Evolutionary conservation across 2,113 vertebrate genomes (phyloP).

Genomic region (Peromyscus leucopus): DNA sequence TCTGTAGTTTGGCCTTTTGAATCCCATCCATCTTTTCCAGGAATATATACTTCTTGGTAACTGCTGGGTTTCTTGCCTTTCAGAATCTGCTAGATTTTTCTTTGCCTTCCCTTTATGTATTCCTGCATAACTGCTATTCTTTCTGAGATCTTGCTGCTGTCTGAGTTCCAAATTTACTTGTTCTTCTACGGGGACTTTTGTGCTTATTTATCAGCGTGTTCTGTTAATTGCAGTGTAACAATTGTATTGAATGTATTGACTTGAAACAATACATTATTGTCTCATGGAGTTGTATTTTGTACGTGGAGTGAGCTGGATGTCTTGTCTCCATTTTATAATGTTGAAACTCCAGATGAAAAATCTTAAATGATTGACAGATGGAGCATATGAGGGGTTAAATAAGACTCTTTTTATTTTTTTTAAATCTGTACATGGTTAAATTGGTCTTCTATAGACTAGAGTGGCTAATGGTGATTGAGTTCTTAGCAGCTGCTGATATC

Average conservation of each 20-base stretch:
- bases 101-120: not conserved
- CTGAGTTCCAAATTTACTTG: slow-evolving; percentile 24
- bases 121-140: not conserved
- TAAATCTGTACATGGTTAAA: not conserved
- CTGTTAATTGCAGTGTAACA: slow-evolving; percentile 10
- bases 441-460: not conserved
- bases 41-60: not conserved
- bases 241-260: not conserved
- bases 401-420: not conserved
- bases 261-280: slow-evolving; percentile 13
- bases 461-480: not conserved
- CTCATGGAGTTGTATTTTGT: not conserved
- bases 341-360: not conserved
- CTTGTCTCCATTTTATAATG: not conserved
- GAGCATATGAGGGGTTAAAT: not conserved
- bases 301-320: fast-evolving
- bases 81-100: not conserved
- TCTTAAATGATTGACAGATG: not conserved
- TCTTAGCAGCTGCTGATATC: not conserved
- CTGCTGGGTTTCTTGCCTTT: not conserved
- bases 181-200: not conserved
- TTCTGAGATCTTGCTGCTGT: not conserved
- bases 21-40: not conserved
- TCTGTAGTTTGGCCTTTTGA: not conserved
- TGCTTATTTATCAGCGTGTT: slow-evolving; percentile 18